These are phyloP conservation scores for Forbesichthys agassizii DNA, from an alignment of 2,113 vertebrate genomes.

Conservation along the genomic window DNA sequence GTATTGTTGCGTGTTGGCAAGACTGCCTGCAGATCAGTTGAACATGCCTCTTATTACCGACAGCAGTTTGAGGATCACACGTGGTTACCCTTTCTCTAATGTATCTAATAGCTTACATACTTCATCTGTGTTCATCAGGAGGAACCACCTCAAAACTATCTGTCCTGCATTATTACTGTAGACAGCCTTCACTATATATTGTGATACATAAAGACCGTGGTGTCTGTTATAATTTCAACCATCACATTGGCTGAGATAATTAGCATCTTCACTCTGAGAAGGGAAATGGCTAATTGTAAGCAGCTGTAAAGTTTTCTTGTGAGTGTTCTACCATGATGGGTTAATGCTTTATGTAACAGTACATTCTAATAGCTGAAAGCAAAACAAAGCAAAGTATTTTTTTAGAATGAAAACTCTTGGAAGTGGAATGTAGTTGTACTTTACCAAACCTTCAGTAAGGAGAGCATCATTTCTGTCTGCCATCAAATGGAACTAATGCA, in stretches of 20 bases:
- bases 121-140: constrained; percentile 16
- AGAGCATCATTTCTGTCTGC: too few species aligned
- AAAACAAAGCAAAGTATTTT: neutral
- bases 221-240: too few species aligned
- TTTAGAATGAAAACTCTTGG: neutral
- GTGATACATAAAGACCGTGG: too few species aligned
- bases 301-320: too few species aligned
- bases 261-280: too few species aligned
- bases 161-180: neutral
- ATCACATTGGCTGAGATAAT: too few species aligned
- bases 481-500: too few species aligned
- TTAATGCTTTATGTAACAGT: too few species aligned
- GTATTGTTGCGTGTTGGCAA: too few species aligned
- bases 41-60: constrained; percentile 41
- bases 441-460: neutral
- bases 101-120: constrained; percentile 34
- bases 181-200: neutral
- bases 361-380: neutral
- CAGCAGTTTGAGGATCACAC: constrained; percentile 37
- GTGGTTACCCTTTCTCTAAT: constrained; percentile 34
- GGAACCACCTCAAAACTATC: neutral
- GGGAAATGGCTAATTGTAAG: too few species aligned
- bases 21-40: neutral
- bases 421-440: neutral
- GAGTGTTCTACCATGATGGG: too few species aligned